Conservation (phyloP, 2,888 invertebrate species). For the Volucella bombylans region DNA sequence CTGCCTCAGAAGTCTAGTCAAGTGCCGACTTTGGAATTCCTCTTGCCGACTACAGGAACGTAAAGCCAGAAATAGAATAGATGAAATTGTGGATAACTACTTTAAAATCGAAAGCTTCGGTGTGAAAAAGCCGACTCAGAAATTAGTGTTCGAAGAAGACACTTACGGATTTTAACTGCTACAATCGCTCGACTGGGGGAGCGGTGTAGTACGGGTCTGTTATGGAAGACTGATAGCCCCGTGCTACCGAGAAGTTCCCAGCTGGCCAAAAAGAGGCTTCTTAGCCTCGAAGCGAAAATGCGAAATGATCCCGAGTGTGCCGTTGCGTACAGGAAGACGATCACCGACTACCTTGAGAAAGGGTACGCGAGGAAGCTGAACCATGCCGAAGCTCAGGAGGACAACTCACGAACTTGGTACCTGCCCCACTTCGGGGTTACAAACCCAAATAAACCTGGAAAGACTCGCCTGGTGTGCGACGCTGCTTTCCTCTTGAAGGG, state of each 20-base stretch:
- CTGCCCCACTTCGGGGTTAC: slow-evolving; percentile 74
- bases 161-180: too few relatives aligned
- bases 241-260: too few relatives aligned
- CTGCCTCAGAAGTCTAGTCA: too few relatives aligned
- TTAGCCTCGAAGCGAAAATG: too few relatives aligned
- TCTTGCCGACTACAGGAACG: too few relatives aligned
- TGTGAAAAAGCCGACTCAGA: too few relatives aligned
- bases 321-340: slow-evolving; percentile 47
- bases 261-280: too few relatives aligned
- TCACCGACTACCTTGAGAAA: slow-evolving; percentile 46
- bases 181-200: not conserved
- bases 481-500: slow-evolving; percentile 76
- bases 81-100: too few relatives aligned
- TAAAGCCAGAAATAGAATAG: too few relatives aligned
- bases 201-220: slow-evolving; percentile 2
- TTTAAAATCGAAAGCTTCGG: too few relatives aligned
- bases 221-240: slow-evolving; percentile 48
- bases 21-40: too few relatives aligned
- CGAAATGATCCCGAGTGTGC: not conserved
- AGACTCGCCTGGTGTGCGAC: slow-evolving; percentile 75
- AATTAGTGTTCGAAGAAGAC: too few relatives aligned
- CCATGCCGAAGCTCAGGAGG: slow-evolving; percentile 3
- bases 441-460: slow-evolving; percentile 74
- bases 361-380: slow-evolving; percentile 25
- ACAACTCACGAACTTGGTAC: slow-evolving; percentile 59